Base-by-base conservation (phyloP, 2,797 vertebrate genomes). In the Pseudochaenichthys georgianus region DNA sequence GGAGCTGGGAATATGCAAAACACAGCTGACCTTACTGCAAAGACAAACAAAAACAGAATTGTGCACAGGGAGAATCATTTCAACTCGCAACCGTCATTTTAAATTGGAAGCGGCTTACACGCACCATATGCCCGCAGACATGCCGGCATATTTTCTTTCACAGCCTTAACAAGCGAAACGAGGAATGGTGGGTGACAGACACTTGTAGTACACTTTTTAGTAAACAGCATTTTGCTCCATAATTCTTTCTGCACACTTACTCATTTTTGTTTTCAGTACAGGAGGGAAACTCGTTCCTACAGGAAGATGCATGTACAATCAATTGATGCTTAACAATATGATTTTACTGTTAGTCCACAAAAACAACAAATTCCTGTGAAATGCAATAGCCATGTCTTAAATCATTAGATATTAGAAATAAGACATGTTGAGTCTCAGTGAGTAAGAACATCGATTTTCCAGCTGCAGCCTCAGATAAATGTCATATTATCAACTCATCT, bases 21-120 rank as follows among this genome's bases (percentile, higher is more conserved):
- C 60, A 53, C 43, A 62, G 19, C 9, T 21, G 54, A 76, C 69
- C 76, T 85, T 57, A 15, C 23, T 12, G 3, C 48, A 46, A 23
- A 45, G 47, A 52, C 8, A 3, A 38, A 3, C 46, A 46, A 61
- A 13, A 55, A 16, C 53, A 58, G n/a, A 54, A 38, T 8, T 19
- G 19, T 45, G 60, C 59, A 63, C 9, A 10, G 38, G 10, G 31
- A 59, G 59, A 50, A 60, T 84, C 67, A 77, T 78, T 81, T 21
- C 46, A 50, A 51, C 38, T 13, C 28, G 31, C 45, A 38, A 7
- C 34, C 69, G 65, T 63, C 67, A 15, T 55, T 66, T 66, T 41
- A 70, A 75, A 75, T 46, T 83, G 68, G 53, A 68, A 67, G 54
- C 19, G 0, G 12, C n/a, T 82, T 41, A 47, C 15, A 52, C 46